A percentile compares a stretch with the other conserved stretches of the same genome.
Conservation (phyloP, 2,113 vertebrate species). For the Alectura lathami region DNA sequence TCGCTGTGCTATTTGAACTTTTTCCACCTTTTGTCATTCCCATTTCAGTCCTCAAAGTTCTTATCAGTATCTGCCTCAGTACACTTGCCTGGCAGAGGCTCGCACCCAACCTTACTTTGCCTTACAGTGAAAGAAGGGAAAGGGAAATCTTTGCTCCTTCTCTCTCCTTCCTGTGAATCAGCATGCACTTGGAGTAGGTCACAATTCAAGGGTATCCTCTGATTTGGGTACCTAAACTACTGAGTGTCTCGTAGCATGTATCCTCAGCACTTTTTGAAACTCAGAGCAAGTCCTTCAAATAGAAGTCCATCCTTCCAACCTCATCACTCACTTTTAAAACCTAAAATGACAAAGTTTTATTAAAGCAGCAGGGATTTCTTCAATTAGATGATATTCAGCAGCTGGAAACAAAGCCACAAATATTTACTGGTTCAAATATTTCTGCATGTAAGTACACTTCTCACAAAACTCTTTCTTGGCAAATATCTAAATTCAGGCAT, state of each 20-base stretch:
- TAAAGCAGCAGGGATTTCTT: not conserved
- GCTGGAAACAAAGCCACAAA: not conserved
- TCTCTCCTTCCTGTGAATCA: not conserved
- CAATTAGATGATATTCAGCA: not conserved
- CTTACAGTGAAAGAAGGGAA: not conserved
- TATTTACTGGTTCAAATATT: not conserved
- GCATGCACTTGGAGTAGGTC: fast-evolving
- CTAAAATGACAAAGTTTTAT: not conserved
- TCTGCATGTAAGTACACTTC: not conserved
- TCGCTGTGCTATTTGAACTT: not conserved
- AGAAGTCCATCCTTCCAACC: not conserved
- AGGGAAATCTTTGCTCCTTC: not conserved
- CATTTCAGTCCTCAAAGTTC: not conserved
- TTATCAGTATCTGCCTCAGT: not conserved
- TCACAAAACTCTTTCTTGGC: not conserved
- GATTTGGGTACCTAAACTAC: not conserved
- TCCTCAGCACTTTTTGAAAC: not conserved
- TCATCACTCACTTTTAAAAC: not conserved
- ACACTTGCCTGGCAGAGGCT: not conserved
- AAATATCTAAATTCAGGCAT: not conserved
- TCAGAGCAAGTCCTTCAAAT: not conserved
- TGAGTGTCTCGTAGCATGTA: not conserved
- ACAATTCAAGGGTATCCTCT: not conserved
- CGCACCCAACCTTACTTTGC: not conserved
- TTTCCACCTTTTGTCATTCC: not conserved